phyloP scores from a whole-genome alignment of 53 echinoderm and acorn worm species.

The Echinarachnius parma region DNA sequence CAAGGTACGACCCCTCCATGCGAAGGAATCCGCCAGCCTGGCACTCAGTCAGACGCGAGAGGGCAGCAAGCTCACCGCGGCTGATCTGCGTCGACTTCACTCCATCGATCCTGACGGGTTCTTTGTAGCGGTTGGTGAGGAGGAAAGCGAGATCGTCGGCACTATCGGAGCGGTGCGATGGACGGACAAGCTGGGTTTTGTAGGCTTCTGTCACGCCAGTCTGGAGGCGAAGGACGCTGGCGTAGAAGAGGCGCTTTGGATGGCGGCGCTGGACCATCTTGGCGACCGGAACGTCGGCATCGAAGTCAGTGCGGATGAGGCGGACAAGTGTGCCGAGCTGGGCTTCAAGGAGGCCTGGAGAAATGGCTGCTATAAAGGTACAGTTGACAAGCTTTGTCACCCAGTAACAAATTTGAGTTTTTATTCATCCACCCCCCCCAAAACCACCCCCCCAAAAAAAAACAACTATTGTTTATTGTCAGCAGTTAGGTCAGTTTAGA shows the following conservation, averaged over 20 bases:
- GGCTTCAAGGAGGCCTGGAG: constrained; percentile 91
- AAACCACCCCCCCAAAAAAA: no score
- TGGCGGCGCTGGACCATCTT: constrained; percentile 66
- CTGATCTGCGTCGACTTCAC: constrained; percentile 17
- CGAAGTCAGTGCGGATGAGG: constrained; percentile 59
- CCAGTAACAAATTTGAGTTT: no score
- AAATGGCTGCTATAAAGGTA: constrained; percentile 79
- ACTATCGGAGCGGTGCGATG: constrained; percentile 27
- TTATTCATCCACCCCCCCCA: neutral
- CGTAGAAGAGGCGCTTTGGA: constrained; percentile 64
- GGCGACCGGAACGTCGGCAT: constrained; percentile 75
- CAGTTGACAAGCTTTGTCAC: neutral
- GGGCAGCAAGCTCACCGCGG: constrained; percentile 26
- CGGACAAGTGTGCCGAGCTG: constrained; percentile 59
- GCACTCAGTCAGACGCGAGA: constrained; percentile 34
- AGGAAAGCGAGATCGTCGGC: constrained; percentile 6
- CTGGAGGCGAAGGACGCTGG: constrained; percentile 60
- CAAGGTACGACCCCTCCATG: constrained; percentile 20
- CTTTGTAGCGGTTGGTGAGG: constrained; percentile 14
- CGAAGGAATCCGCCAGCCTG: constrained; percentile 33
- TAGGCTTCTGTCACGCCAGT: constrained; percentile 62
- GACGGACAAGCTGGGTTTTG: constrained; percentile 14
- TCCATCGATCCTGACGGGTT: constrained; percentile 18
- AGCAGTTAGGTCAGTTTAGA: no score
- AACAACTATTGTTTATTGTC: no score